Percentiles rank a stretch among this genome's conserved stretches.
phyloP scores from a whole-genome alignment of 1,140 invertebrate genomes.

The Drosophila pachea region DNA sequence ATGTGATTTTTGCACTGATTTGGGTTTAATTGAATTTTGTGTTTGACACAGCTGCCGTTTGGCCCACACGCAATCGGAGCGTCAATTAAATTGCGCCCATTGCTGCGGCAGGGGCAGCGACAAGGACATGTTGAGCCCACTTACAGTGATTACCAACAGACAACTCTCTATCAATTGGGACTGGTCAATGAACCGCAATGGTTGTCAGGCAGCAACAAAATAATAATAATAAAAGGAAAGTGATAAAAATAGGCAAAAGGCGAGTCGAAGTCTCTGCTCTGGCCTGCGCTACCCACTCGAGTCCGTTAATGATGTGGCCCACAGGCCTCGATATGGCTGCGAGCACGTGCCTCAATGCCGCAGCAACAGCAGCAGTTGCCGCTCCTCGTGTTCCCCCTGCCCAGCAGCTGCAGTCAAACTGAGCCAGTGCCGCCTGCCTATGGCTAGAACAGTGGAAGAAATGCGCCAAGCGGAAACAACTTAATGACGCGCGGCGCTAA shows the following conservation, averaged over 20 bases:
- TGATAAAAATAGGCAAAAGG: constrained; percentile 5
- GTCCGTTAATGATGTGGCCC: constrained; percentile 72
- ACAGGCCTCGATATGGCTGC: constrained; percentile 41
- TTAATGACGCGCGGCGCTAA: constrained; percentile 77
- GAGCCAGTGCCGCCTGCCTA: constrained; percentile 32
- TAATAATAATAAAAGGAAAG: constrained; percentile 13
- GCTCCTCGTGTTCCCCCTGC: not conserved
- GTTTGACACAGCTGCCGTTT: constrained; percentile 47
- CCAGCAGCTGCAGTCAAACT: constrained; percentile 17
- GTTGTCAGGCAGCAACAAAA: constrained; percentile 15
- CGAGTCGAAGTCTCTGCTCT: constrained; percentile 5
- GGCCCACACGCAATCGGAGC: constrained; percentile 24
- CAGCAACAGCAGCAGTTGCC: constrained; percentile 9
- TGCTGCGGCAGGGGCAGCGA: constrained; percentile 2
- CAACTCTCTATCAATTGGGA: constrained; percentile 2
- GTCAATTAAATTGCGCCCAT: constrained; percentile 53
- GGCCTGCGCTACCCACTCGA: too few relatives aligned
- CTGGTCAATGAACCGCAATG: constrained; percentile 68
- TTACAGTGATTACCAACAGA: constrained; percentile 43
- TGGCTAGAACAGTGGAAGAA: constrained; percentile 61
- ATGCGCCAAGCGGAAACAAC: constrained; percentile 76
- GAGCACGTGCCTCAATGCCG: constrained; percentile 47
- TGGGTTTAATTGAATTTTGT: constrained; percentile 74
- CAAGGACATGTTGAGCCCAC: constrained; percentile 54
- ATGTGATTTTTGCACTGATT: constrained; percentile 68